Base-by-base conservation (phyloP, 2,888 invertebrate species). In the Tinea semifulvella region DNA sequence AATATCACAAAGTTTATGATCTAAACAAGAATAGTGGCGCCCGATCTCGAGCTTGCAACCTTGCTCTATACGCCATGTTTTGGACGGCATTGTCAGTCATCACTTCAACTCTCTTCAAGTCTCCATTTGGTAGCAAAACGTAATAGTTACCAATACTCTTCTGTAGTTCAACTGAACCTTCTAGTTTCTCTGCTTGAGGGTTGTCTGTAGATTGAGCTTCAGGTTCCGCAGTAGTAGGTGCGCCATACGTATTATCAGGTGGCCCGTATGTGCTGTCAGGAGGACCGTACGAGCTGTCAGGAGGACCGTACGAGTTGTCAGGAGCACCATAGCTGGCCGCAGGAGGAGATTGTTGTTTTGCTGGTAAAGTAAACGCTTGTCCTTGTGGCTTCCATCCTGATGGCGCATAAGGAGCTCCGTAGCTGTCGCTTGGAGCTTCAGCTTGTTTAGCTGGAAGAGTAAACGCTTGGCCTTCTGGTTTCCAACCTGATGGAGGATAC, bases 11-110 rank as follows among this genome's bases (percentile, higher is more conserved):
- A 22, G 16, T 36, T 36, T 18, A 36, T 10, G 18, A 36, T 36
- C 40, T 40, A 5, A 40, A 14, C 11, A 40, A 22, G 11, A 22
- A 20, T 17, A 79, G 49, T 0, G 76, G 75, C 0, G 71, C 69
- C 0, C 68, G 68, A 3, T 73, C 66, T 5, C 19, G 25, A 10
- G 18, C 22, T 48, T 83, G 84, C 42, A 88, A 69, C 44, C 80
- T 76, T 0, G 87, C 86, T 1, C 81, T 77, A 48, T 84, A 85
- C 46, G 80, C 85, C 87, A 87, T 86, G 27, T 86, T 85, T 68
- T 61, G 70, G 1, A 71, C 51, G 43, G 76, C 76, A 50, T 68
- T 74, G 48, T 72, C 70, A 0, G 85, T 84, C 47, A 80, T 65
- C 55, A 86, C 86, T 48, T 77, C 73, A 19, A 88, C 83, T 48